Percentiles rank a stretch among this genome's conserved stretches.
These are phyloP conservation scores for Drosophila mayri DNA, from an alignment of 1,140 invertebrate genomes.

Conservation along the genomic window DNA sequence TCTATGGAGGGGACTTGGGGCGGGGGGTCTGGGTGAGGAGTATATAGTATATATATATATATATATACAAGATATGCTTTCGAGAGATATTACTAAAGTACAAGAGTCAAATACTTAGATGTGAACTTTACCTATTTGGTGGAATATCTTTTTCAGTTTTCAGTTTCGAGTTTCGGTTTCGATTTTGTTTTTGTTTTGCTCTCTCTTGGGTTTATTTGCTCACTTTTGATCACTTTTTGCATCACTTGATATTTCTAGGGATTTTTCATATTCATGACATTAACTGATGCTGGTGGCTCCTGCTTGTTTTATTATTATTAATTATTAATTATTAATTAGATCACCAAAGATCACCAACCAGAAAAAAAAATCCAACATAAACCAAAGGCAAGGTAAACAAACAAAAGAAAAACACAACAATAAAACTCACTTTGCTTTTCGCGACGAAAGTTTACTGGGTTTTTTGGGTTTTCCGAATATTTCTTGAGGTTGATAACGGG, in stretches of 20 bases:
- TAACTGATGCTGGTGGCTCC: background rate
- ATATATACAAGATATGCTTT: constrained; percentile 25
- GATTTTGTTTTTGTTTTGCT: constrained; percentile 25
- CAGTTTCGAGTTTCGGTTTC: constrained; percentile 2
- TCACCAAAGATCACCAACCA: constrained; percentile 10
- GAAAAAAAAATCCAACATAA: constrained; percentile 21
- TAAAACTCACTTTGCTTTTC: constrained; percentile 23
- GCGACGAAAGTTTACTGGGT: constrained; percentile 4
- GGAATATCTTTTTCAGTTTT: constrained; percentile 45
- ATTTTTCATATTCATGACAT: constrained; percentile 18
- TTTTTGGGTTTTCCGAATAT: background rate
- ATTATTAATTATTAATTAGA: background rate
- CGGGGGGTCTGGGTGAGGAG: constrained; percentile 48
- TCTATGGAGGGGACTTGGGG: constrained; percentile 25
- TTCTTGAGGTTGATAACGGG: background rate
- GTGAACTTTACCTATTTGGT: constrained; percentile 76
- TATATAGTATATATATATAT: constrained; percentile 24
- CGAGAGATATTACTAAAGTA: constrained; percentile 21
- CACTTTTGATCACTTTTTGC: constrained; percentile 30
- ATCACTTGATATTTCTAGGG: constrained; percentile 19
- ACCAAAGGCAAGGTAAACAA: constrained; percentile 4
- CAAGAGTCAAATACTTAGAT: constrained; percentile 43
- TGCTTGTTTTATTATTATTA: constrained; percentile 1
- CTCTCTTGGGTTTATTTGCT: constrained; percentile 2
- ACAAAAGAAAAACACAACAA: background rate